Conservation (phyloP, 2,113 vertebrate genomes). For the Psilopogon haemacephalus region DNA sequence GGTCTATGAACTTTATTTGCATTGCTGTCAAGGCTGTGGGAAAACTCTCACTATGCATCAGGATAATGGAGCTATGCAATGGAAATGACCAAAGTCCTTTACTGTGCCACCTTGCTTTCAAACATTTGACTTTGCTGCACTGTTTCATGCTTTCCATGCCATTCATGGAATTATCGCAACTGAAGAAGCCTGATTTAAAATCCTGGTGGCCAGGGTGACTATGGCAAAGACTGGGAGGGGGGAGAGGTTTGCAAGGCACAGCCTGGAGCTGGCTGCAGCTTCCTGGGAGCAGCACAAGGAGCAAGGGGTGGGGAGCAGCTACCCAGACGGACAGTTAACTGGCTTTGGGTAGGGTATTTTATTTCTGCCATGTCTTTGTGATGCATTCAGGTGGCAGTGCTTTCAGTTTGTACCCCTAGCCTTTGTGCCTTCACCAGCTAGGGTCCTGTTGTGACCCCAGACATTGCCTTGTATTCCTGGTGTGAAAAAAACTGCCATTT, state of each 20-base stretch:
- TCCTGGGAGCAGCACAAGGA: fast-evolving
- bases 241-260: neutral
- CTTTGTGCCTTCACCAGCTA: fast-evolving
- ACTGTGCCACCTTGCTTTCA: neutral
- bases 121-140: neutral
- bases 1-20: neutral
- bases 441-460: neutral
- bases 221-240: fast-evolving
- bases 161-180: neutral
- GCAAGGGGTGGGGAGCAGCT: neutral
- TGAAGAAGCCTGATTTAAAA: neutral
- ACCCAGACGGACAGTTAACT: neutral
- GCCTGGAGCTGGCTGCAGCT: neutral
- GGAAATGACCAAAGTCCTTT: neutral
- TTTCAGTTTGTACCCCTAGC: neutral
- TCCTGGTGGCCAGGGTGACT: neutral
- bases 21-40: slow-evolving; percentile 18
- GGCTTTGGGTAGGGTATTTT: neutral
- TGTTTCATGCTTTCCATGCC: fast-evolving
- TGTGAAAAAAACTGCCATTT: neutral
- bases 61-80: neutral
- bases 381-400: neutral
- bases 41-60: neutral
- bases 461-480: neutral
- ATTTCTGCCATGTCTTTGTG: neutral